Base-by-base conservation (phyloP, 2,113 vertebrate species). In the Aramus guarauna region DNA sequence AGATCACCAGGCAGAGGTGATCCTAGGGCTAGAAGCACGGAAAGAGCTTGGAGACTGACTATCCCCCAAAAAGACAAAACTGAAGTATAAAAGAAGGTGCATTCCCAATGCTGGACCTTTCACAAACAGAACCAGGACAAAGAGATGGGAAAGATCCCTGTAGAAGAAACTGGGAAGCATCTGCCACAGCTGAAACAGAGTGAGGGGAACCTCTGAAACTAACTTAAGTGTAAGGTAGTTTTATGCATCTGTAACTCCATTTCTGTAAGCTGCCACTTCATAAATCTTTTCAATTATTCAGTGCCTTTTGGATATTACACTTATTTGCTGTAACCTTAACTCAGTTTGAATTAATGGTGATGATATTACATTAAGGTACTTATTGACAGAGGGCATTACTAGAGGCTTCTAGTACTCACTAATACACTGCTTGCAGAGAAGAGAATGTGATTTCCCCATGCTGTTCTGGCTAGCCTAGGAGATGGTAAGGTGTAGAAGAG, bases 321-420 rank as follows among this genome's bases (percentile, higher is more conserved):
- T 79, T 83, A 41, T 8, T 78, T 93, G 52, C 73, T 95, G n/a
- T 82, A 92, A 88, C n/a, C 58, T 87, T 90, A 92, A 94, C 26
- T 39, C 27, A 37, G 50, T 80, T 85, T 88, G 85, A 84, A 92
- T 55, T 48, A 94, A 91, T 32, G 30, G n/a, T 66, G 50, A 83
- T 72, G 52, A 64, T 79, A 85, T 19, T 53, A 80, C 48, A 69
- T n/a, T n/a, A 58, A 83, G 5, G 36, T 59, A 81, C 29, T 48
- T 43, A 17, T 6, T 21, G 58, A 83, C n/a, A n/a, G n/a, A n/a
- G n/a, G n/a, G n/a, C n/a, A n/a, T 37, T 59, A 77, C 9, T 50
- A 74, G 47, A 55, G 90, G 48, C 34, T 24, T 62, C 87, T 66
- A 71, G n/a, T n/a, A n/a, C n/a, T 53, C 64, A 83, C 30, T n/a